Base-by-base conservation (phyloP, 2,113 vertebrate species). In the Elaphurus davidianus region DNA sequence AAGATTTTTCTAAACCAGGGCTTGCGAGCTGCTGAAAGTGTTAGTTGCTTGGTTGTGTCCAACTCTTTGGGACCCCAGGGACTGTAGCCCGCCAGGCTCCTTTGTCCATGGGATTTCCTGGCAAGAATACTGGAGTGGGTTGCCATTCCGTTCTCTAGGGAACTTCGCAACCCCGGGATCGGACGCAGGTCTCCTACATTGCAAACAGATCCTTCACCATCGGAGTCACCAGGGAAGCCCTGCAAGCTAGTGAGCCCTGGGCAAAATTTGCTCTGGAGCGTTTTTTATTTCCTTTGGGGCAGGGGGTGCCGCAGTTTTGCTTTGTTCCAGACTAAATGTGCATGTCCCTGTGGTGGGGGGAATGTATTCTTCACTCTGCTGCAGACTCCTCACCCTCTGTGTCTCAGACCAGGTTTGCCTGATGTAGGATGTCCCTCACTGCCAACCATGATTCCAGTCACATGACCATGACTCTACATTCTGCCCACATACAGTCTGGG, bases 331-430 rank as follows among this genome's bases (percentile, higher is more conserved):
- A 43, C 43, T 82, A 67, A 86, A 57, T 17, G 1, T 74, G 21
- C 12, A 15, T 74, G 57, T 19, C 36, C 62, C 47, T 67, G n/a
- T 11, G 27, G 13, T 23, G 7, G 3, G 7, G 15, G 1, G 23
- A 14, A 1, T 8, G 2, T 2, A 2, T 15, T 2, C 40, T 83
- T 76, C 43, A 59, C 15, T 87, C 43, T 67, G 62, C 62, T 36
- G 30, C 6, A 23, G 27, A 23, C 33, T 59, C 21, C 47, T 54
- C 4, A 2, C 2, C 33, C 13, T 0, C 19, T 2, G 0, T 5
- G 33, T 43, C 23, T 57, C 45, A 30, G 11, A 27, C 6, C 0
- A 0, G 27, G 17, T 54, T 91, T 81, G 54, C 74, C n/a, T 57
- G 7, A 25, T 11, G 11, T n/a, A 40, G 17, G 50, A 36, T 74